Base-by-base conservation (phyloP, 2,888 invertebrate genomes). In the Microplitis deprimator region DNA sequence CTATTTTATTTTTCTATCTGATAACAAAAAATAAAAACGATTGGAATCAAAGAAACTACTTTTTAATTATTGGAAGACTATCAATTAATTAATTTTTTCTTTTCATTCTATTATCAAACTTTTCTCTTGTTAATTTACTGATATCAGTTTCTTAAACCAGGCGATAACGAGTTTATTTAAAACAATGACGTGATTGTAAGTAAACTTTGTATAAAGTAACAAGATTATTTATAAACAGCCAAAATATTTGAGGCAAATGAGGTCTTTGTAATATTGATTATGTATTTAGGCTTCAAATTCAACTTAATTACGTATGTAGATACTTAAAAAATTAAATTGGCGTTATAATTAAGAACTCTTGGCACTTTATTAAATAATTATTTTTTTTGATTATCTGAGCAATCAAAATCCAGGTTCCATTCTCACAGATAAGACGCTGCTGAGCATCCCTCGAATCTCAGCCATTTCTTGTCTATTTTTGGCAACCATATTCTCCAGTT, bases 371-470 rank as follows among this genome's bases (percentile, higher is more conserved):
- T 67, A 13, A 67, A 39, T 29, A 29, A 29, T 29, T 29, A 29
- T 29, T 29, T 29, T 29, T 29, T 29, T 29, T 29, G 29, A 29
- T 29, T 29, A 61, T 75, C 20, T 64, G 38, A 29, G 20, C 8
- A 69, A 72, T 84, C 80, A 89, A 83, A 88, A 88, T 72, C 89
- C 88, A 6, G 88, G 88, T 73, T 89, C 89, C 85, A 87, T 84
- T 76, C 85, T 87, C 7, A 88, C 86, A 0, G 86, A 87, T 75
- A 87, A 81, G 13, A 86, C 86, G 40, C 72, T 87, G 70, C 78
- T 87, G 13, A 87, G 79, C 84, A 88, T 86, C 59, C 85, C 85
- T 8, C 86, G 82, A 76, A 89, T 83, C 71, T 86, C 85, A 7
- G 85, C 84, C 81, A 88, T 83, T 71, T 87, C 89, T 50, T 78